Percentiles rank a stretch among this genome's conserved stretches.
Evolutionary conservation across 1,140 invertebrate species (phyloP).

Genomic region (Drosophila pectinifera): DNA sequence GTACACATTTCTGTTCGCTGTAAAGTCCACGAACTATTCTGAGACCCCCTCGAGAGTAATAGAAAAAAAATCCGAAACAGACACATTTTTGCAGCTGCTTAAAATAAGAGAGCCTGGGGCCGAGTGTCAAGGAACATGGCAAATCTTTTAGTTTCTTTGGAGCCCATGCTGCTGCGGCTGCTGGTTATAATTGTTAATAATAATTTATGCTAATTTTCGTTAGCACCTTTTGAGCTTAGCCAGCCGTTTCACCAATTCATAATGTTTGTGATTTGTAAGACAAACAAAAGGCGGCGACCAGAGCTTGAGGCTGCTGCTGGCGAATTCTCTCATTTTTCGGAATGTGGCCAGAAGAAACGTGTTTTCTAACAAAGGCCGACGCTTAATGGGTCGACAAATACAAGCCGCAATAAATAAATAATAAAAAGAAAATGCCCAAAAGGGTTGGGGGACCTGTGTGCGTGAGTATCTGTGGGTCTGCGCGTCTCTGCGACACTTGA

Average conservation of each 20-base stretch:
- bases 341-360: slow-evolving; percentile 74
- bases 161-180: slow-evolving; percentile 50
- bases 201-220: slow-evolving; percentile 77
- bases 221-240: slow-evolving; percentile 61
- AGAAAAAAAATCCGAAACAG: slow-evolving; percentile 18
- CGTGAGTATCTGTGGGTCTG: slow-evolving; percentile 6
- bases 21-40: slow-evolving; percentile 3
- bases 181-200: slow-evolving; percentile 73
- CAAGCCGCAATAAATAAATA: slow-evolving; percentile 79
- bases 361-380: slow-evolving; percentile 72
- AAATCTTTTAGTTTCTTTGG: slow-evolving; percentile 31
- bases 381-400: slow-evolving; percentile 80
- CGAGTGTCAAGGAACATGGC: slow-evolving; percentile 22
- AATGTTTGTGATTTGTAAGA: slow-evolving; percentile 80
- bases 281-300: slow-evolving; percentile 58
- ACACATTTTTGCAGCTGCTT: slow-evolving; percentile 25
- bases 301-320: slow-evolving; percentile 50
- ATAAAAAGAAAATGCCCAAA: slow-evolving; percentile 81
- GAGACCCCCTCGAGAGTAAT: slow-evolving; percentile 4
- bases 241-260: slow-evolving; percentile 71
- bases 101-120: slow-evolving; percentile 19
- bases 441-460: slow-evolving; percentile 36
- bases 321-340: slow-evolving; percentile 71
- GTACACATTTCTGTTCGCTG: slow-evolving; percentile 8
- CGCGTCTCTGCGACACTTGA: slow-evolving; percentile 56